phyloP scores from a whole-genome alignment of 2,888 invertebrate species.

The Terebella lapidaria region DNA sequence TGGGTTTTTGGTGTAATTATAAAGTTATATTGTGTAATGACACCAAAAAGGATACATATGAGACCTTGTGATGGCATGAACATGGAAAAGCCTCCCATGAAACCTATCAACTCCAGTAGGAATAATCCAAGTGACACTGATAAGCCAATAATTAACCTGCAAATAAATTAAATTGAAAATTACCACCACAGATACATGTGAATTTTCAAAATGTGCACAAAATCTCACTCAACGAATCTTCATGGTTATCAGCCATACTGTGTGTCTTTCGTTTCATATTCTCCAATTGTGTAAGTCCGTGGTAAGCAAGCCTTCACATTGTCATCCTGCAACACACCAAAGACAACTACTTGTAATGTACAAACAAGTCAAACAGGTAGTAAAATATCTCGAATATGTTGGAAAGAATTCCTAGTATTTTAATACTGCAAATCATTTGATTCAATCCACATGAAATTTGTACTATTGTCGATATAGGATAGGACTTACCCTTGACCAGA shows the following conservation, averaged over 20 bases:
- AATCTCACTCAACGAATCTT: no score
- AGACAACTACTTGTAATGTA: no score
- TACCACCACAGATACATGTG: no score
- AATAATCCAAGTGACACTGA: conserved; percentile 63
- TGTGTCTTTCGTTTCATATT: conserved; percentile 53
- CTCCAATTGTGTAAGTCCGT: conserved; percentile 47
- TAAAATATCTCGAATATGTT: no score
- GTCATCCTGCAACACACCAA: conserved; percentile 47
- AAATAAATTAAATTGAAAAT: conserved; percentile 46
- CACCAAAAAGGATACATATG: conserved; percentile 67
- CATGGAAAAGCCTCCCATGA: conserved; percentile 70
- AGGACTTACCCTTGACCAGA: conserved; percentile 61
- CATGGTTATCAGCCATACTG: no score
- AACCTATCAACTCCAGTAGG: conserved; percentile 65
- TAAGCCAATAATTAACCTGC: conserved; percentile 62
- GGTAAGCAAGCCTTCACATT: conserved; percentile 57
- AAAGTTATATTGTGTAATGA: background rate
- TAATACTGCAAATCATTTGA: no score
- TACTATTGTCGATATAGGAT: background rate
- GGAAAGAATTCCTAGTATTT: no score
- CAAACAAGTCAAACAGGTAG: no score
- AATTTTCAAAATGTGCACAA: no score
- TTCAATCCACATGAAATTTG: no score
- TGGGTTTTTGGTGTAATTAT: background rate
- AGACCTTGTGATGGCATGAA: conserved; percentile 65